Conservation (phyloP, 2,797 vertebrate genomes). For the Sorex maritimensis region DNA sequence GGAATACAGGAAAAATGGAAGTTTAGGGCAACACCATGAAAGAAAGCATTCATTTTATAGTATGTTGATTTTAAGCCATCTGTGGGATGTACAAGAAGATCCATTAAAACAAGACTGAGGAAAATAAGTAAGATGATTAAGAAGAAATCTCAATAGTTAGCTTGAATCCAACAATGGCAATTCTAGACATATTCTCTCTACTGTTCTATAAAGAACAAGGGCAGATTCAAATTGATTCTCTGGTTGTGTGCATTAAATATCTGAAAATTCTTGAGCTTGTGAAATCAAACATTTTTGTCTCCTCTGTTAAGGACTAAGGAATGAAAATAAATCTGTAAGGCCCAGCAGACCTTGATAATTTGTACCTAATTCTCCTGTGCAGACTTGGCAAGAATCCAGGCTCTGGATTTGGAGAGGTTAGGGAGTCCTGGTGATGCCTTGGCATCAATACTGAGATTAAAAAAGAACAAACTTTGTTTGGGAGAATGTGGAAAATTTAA, state of each 20-base stretch:
- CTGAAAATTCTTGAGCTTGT: slow-evolving; percentile 7
- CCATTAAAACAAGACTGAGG: not conserved
- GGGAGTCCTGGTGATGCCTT: slow-evolving; percentile 56
- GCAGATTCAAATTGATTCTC: slow-evolving; percentile 18
- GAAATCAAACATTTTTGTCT: slow-evolving; percentile 59
- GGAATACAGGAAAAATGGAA: not conserved
- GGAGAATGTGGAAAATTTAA: slow-evolving; percentile 49
- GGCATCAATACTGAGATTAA: slow-evolving; percentile 7
- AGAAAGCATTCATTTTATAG: slow-evolving; percentile 8
- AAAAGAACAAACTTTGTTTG: slow-evolving; percentile 42
- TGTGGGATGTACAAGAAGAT: not conserved
- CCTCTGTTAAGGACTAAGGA: slow-evolving; percentile 64
- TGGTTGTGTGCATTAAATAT: slow-evolving; percentile 38
- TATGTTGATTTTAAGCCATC: slow-evolving; percentile 8
- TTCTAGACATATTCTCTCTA: not conserved
- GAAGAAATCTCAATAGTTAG: slow-evolving; percentile 30
- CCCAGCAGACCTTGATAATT: slow-evolving; percentile 33
- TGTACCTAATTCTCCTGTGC: not conserved
- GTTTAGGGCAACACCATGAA: not conserved
- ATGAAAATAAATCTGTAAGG: slow-evolving; percentile 67
- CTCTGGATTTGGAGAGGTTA: slow-evolving; percentile 60
- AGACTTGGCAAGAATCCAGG: slow-evolving; percentile 56
- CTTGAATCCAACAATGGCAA: slow-evolving; percentile 15
- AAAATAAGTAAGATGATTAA: not conserved
- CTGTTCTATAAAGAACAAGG: slow-evolving; percentile 6